Evolutionary conservation across 2,888 invertebrate species (phyloP).

Genomic region (Melanargia galathea): DNA sequence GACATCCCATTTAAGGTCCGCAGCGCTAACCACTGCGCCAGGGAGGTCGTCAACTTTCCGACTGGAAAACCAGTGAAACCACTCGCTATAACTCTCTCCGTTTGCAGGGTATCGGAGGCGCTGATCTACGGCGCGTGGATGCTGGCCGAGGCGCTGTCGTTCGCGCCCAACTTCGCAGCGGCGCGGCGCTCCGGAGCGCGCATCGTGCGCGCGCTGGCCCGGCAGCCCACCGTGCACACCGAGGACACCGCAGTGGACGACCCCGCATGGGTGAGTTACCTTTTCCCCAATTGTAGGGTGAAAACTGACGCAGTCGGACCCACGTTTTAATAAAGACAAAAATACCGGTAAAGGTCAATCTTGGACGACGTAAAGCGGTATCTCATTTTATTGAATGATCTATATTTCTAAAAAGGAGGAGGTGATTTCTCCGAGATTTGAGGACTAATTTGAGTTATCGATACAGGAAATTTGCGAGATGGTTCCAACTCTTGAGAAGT

Average conservation of each 20-base stretch:
- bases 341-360: no score
- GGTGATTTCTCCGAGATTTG: no score
- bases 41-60: background rate
- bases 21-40: background rate
- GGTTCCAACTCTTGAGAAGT: no score
- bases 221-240: slow-evolving; percentile 66
- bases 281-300: background rate
- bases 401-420: no score
- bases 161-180: slow-evolving; percentile 88
- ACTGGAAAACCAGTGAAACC: background rate
- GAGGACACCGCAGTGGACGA: slow-evolving; percentile 53
- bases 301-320: no score
- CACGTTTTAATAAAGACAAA: no score
- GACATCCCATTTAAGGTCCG: no score
- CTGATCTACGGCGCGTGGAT: slow-evolving; percentile 91
- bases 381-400: no score
- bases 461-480: no score
- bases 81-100: background rate
- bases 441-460: no score
- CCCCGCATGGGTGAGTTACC: slow-evolving; percentile 59
- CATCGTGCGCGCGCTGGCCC: slow-evolving; percentile 79
- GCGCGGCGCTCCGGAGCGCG: slow-evolving; percentile 87
- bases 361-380: no score
- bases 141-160: slow-evolving; percentile 89
- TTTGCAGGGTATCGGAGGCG: slow-evolving; percentile 86